Conservation (phyloP, 2,797 vertebrate genomes). For the Heterohyrax brucei region DNA sequence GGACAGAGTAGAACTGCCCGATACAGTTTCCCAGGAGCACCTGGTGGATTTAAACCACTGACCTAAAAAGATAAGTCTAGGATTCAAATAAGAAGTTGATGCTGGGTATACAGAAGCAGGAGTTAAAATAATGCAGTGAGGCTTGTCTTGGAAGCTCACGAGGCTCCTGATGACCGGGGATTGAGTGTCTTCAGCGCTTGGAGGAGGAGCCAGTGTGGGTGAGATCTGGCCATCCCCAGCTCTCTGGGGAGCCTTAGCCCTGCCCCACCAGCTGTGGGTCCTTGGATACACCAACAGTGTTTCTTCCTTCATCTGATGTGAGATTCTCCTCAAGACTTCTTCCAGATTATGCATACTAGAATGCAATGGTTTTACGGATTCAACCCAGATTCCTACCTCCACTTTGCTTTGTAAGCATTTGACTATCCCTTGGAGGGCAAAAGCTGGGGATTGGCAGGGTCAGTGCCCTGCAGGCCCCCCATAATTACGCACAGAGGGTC, state of each 20-base stretch:
- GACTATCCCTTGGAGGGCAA: neutral
- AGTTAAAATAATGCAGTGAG: neutral
- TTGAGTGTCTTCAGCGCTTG: neutral
- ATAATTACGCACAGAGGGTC: neutral
- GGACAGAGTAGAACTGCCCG: no score
- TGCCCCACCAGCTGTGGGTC: neutral
- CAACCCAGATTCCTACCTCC: neutral
- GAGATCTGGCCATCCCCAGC: neutral
- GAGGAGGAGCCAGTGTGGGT: neutral
- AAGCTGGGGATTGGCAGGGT: neutral
- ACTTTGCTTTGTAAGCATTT: no score
- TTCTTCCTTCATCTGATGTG: neutral
- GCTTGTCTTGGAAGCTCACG: neutral
- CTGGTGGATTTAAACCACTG: no score
- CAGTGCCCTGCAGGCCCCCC: neutral
- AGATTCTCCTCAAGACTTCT: constrained; percentile 41
- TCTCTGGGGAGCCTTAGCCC: neutral
- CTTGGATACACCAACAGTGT: neutral
- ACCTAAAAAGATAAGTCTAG: constrained; percentile 3
- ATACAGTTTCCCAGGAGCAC: no score
- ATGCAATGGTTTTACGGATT: constrained; percentile 48
- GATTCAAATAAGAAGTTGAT: neutral
- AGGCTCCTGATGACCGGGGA: neutral
- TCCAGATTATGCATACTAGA: neutral
- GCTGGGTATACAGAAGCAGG: neutral